A percentile compares a stretch with the other conserved stretches of the same genome.
These are phyloP conservation scores for Notolabrus celidotus DNA, from an alignment of 2,797 vertebrate genomes.

Conservation along the genomic window DNA sequence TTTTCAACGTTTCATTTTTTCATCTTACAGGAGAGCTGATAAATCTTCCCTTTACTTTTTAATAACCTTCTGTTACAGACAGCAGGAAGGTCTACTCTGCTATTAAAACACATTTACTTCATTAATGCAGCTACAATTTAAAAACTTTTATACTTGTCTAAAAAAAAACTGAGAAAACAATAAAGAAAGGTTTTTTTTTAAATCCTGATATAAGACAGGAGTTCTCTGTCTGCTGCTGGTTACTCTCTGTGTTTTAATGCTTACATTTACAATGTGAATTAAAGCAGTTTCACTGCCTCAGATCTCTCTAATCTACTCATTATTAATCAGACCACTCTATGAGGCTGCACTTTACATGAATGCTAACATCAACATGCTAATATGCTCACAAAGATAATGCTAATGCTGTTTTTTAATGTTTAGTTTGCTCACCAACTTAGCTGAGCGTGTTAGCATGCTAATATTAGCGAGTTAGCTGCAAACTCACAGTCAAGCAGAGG, in stretches of 20 bases:
- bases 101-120: background rate
- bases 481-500: background rate
- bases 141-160: background rate
- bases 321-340: background rate
- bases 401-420: background rate
- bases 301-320: background rate
- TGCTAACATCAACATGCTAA: slow-evolving; percentile 4
- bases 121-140: background rate
- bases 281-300: background rate
- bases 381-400: background rate
- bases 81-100: background rate
- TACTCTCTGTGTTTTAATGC: background rate
- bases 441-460: slow-evolving; percentile 7
- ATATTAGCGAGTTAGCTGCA: background rate
- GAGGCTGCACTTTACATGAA: background rate
- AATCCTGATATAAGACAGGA: background rate
- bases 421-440: background rate
- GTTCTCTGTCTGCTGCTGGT: background rate
- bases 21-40: background rate
- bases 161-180: background rate
- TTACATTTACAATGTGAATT: background rate
- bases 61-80: background rate
- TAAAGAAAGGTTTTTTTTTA: background rate
- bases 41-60: background rate
- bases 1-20: background rate